A percentile compares a stretch with the other conserved stretches of the same genome.
phyloP scores from a whole-genome alignment of 2,888 invertebrate genomes.

The Coecobrya sp. region DNA sequence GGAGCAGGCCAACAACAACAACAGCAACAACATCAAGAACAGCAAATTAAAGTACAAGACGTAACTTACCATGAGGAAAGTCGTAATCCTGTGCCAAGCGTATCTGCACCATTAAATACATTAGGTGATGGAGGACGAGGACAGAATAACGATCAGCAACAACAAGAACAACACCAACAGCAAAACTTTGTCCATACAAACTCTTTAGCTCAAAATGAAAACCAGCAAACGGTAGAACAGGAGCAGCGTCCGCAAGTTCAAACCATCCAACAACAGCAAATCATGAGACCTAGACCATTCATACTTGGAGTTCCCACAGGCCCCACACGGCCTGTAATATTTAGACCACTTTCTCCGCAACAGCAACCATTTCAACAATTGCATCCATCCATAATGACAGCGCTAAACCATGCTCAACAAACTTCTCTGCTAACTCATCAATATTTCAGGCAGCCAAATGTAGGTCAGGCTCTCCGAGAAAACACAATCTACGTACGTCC shows the following conservation, averaged over 20 bases:
- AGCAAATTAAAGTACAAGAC: constrained; percentile 78
- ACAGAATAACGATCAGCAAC: constrained; percentile 15
- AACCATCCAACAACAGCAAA: constrained; percentile 22
- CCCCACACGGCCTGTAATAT: constrained; percentile 59
- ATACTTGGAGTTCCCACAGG: constrained; percentile 81
- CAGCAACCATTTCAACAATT: constrained; percentile 82
- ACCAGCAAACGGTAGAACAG: constrained; percentile 31
- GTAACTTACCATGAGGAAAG: constrained; percentile 82
- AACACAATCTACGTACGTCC: constrained; percentile 82
- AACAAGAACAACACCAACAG: constrained; percentile 45
- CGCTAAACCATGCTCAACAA: constrained; percentile 85
- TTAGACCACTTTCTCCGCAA: constrained; percentile 78
- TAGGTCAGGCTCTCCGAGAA: constrained; percentile 51
- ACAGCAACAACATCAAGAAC: constrained; percentile 63
- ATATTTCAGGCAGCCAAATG: constrained; percentile 79
- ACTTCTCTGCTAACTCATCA: constrained; percentile 86
- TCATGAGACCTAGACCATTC: constrained; percentile 73
- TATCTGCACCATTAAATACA: background rate
- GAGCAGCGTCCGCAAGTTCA: constrained; percentile 26
- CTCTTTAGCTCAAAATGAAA: background rate
- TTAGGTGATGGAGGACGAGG: background rate
- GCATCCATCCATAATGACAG: constrained; percentile 85
- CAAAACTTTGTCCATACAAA: constrained; percentile 15
- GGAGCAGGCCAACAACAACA: constrained; percentile 63
- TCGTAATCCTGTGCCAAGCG: constrained; percentile 53